Percentiles rank a stretch among this genome's conserved stretches.
phyloP scores from a whole-genome alignment of 2,113 vertebrate genomes.

The Podarcis raffonei region DNA sequence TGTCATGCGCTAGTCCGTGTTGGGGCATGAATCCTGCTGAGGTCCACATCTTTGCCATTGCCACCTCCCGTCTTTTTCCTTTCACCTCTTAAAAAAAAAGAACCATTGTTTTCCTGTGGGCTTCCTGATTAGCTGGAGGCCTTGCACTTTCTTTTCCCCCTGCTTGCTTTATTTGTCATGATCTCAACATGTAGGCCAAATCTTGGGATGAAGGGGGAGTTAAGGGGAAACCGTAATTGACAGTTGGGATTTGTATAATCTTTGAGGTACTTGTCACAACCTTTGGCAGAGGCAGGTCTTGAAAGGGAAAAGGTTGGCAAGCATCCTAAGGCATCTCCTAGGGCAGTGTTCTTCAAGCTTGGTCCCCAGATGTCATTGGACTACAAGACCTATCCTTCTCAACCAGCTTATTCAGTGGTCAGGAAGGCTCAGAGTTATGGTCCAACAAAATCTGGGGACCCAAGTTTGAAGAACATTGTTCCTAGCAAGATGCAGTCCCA shows the following conservation, averaged over 20 bases:
- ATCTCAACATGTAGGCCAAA: background rate
- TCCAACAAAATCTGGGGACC: too few species aligned
- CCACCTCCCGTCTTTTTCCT: conserved; percentile 34
- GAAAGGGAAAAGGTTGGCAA: background rate
- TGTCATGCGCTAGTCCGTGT: conserved; percentile 64
- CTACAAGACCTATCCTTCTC: too few species aligned
- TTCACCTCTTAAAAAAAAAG: conserved; percentile 27
- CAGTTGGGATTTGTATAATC: background rate
- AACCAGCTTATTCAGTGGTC: too few species aligned
- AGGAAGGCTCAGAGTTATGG: too few species aligned
- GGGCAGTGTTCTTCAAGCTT: too few species aligned
- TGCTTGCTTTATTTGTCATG: background rate
- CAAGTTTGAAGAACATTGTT: too few species aligned
- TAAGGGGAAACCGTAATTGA: conserved; percentile 12
- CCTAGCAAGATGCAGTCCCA: background rate
- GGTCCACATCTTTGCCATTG: conserved; percentile 42
- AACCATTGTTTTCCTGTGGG: background rate
- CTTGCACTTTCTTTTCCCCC: background rate
- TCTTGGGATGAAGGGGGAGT: background rate
- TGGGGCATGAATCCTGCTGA: conserved; percentile 63
- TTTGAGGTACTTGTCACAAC: conserved; percentile 3
- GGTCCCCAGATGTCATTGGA: too few species aligned
- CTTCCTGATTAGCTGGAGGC: conserved; percentile 20
- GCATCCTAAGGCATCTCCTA: background rate
- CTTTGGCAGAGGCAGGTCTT: background rate